A percentile compares a stretch with the other conserved stretches of the same genome.
Evolutionary conservation across 2,113 vertebrate genomes (phyloP).

Genomic region (Rhodinocichla rosea): DNA sequence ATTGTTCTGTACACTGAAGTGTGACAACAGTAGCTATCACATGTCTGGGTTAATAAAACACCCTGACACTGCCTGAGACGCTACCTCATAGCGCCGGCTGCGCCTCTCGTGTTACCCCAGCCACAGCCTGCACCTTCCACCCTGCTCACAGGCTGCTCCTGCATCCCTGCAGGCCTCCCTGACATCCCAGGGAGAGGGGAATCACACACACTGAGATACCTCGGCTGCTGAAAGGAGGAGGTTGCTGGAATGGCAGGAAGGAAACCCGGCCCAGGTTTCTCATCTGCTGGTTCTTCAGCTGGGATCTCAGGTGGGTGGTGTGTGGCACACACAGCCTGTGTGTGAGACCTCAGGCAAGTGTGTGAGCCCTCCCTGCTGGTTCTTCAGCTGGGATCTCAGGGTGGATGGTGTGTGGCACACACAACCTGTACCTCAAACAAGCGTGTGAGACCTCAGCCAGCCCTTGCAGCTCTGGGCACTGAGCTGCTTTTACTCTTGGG

Average conservation of each 20-base stretch:
- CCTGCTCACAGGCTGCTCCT: neutral
- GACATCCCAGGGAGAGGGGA: neutral
- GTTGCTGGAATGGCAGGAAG: neutral
- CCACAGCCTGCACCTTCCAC: neutral
- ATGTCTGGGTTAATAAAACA: constrained; percentile 77
- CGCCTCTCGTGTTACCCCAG: constrained; percentile 62
- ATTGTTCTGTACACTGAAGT: constrained; percentile 71
- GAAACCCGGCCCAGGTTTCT: neutral
- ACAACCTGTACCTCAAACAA: too few relatives aligned
- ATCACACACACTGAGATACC: neutral
- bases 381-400: too few relatives aligned
- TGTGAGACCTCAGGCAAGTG: neutral
- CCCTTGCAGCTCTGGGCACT: neutral
- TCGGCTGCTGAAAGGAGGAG: neutral
- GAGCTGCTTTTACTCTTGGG: neutral
- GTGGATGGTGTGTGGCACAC: too few relatives aligned
- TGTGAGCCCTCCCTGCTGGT: neutral
- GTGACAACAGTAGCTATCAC: constrained; percentile 78
- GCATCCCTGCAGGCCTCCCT: constrained; percentile 3
- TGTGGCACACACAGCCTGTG: neutral
- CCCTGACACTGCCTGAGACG: constrained; percentile 72
- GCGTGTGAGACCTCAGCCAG: neutral
- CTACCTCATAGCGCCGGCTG: constrained; percentile 83
- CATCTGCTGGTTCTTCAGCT: neutral
- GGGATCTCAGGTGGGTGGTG: neutral